Evolutionary conservation across 2,797 vertebrate genomes (phyloP).

Genomic region (Cuniculus paca): DNA sequence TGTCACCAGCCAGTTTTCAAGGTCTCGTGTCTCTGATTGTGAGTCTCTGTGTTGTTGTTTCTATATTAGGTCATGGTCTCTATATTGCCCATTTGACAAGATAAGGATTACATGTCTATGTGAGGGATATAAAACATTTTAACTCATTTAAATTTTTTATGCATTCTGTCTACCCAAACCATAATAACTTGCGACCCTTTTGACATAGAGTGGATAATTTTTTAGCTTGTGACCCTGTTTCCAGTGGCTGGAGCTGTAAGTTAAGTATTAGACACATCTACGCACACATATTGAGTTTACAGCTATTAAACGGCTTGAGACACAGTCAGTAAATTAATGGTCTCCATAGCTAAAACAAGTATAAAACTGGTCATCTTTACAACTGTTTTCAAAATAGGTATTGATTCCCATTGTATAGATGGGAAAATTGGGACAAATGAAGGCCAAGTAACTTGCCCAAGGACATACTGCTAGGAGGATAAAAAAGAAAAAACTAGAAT

Average conservation of each 20-base stretch:
- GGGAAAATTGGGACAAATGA: not conserved
- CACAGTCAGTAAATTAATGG: not conserved
- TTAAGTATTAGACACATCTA: not conserved
- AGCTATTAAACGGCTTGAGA: conserved; percentile 2
- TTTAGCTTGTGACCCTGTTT: not conserved
- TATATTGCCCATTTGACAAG: not conserved
- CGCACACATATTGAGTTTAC: not conserved
- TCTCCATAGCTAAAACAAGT: not conserved
- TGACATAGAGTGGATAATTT: not conserved
- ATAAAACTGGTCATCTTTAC: not conserved
- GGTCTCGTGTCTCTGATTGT: not conserved
- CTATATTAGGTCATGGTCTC: not conserved
- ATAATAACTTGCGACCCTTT: not conserved
- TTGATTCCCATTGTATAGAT: not conserved
- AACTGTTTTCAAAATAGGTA: not conserved
- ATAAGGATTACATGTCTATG: not conserved
- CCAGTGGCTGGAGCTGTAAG: not conserved
- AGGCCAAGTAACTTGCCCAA: not conserved
- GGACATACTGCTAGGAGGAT: not conserved
- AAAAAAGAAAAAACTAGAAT: not conserved
- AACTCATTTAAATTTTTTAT: not conserved
- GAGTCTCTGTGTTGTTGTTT: not conserved
- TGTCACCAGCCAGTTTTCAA: not conserved
- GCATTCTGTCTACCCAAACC: not conserved
- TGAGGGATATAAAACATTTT: conserved; percentile 27